Base-by-base conservation (phyloP, 2,797 vertebrate species). In the Anisognathus igniventris region DNA sequence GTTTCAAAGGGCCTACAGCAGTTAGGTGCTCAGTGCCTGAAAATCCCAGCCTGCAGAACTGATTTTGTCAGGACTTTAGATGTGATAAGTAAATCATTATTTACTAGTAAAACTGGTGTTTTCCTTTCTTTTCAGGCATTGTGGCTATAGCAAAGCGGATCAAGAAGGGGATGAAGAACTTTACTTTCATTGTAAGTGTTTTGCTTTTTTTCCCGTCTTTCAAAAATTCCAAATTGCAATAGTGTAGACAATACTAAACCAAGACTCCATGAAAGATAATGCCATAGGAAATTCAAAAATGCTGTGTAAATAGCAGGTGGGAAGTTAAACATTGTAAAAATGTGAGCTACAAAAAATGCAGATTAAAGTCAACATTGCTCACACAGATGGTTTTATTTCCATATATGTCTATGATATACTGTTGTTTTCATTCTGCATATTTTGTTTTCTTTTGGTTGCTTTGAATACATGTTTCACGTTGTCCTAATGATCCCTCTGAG, bases 111-210 rank as follows among this genome's bases (percentile, higher is more conserved):
- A 95, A 80, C 48, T 51, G 44, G 45, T 47, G 19, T 56, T 83
- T 89, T 77, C 9, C 17, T 88, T 89, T 94, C 68, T 88, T 94
- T 96, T 62, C 60, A 99, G 99, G 97, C 99, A 99, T 96, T 99
- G 99, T 95, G 99, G 99, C 81, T 99, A 99, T 97, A 99, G 99
- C 97, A 99, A 99, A 98, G 99, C 99, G 5, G 99, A 99, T 97
- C 99, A 99, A 97, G 99, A 99, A 98, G 99, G 99, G 83, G 99
- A 99, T 90, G 99, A 99, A 97, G 99, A 99, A 96, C 99, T 99
- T 95, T 99, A 99, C 98, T 99, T 99, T 98, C 99, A 99, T 98
- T 99, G 99, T 99, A 98, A 99, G 99, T 99, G 97, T 98, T 98
- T 97, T 95, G 97, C 90, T 97, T 97, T 97, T 94, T 81, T 44